Evolutionary conservation across 2,113 vertebrate genomes (phyloP).

Genomic region (Urocolius indicus): DNA sequence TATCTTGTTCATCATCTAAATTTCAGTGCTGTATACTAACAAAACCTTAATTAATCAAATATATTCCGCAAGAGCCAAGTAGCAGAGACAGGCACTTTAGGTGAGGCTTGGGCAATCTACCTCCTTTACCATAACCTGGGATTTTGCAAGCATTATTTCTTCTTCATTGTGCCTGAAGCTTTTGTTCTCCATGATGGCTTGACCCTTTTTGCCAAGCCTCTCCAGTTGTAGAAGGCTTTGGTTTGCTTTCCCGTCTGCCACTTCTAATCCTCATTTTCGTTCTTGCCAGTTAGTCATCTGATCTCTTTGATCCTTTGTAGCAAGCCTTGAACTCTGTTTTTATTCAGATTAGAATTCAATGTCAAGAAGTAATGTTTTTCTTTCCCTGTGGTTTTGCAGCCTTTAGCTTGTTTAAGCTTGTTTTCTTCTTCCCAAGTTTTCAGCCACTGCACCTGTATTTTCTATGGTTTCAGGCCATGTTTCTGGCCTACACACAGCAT

Average conservation of each 20-base stretch:
- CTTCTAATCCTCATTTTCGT: constrained; percentile 66
- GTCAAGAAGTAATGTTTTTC: constrained; percentile 13
- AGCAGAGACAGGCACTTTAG: background rate
- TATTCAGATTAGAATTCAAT: constrained; percentile 63
- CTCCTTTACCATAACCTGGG: background rate
- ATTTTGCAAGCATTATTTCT: constrained; percentile 25
- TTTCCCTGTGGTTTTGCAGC: constrained; percentile 29
- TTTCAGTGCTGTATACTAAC: background rate
- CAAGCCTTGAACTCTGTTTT: constrained; percentile 53
- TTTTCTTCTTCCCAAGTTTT: constrained; percentile 19
- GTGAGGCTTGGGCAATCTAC: background rate
- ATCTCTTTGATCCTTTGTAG: constrained; percentile 64
- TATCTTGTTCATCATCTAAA: background rate
- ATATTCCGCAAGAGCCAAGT: background rate
- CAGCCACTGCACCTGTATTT: background rate
- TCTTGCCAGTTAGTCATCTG: constrained; percentile 56
- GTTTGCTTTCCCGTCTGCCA: constrained; percentile 47
- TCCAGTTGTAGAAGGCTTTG: constrained; percentile 54
- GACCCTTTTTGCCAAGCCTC: constrained; percentile 49
- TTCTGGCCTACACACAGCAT: background rate
- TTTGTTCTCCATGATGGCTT: background rate
- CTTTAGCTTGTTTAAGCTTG: constrained; percentile 35
- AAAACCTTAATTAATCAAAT: background rate
- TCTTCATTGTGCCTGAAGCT: constrained; percentile 14
- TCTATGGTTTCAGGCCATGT: background rate